Conservation (phyloP, 2,888 invertebrate genomes). For the Junonia oenone region DNA sequence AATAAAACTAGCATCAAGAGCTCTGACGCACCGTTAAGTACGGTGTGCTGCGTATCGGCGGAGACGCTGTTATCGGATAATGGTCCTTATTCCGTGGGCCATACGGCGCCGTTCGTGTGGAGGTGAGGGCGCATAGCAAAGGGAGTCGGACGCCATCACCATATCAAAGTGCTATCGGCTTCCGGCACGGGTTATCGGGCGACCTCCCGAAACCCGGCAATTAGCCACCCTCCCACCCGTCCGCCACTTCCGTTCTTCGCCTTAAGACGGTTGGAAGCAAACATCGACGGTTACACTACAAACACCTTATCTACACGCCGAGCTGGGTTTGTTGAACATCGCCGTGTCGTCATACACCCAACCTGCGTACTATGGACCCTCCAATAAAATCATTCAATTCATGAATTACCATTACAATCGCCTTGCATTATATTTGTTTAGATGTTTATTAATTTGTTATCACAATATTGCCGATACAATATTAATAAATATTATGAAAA, state of each 20-base stretch:
- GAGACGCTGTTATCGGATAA: not conserved
- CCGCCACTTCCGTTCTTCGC: slow-evolving; percentile 44
- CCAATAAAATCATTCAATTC: not conserved
- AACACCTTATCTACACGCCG: slow-evolving; percentile 23
- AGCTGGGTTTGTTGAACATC: not conserved
- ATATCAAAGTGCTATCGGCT: slow-evolving; percentile 74
- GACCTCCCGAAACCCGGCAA: slow-evolving; percentile 74
- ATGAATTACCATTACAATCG: not conserved
- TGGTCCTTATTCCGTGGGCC: slow-evolving; percentile 5
- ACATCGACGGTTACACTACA: slow-evolving; percentile 32
- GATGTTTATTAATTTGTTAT: not conserved
- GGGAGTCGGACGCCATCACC: slow-evolving; percentile 57
- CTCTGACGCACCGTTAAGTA: slow-evolving; percentile 20
- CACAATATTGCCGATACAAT: not conserved
- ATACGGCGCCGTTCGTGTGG: slow-evolving; percentile 22
- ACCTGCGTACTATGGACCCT: not conserved
- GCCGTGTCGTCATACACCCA: not conserved
- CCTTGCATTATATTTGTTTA: not conserved
- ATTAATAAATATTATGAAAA: not conserved
- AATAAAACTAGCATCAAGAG: slow-evolving; percentile 23
- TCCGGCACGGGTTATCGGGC: slow-evolving; percentile 74
- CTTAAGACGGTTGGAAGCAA: slow-evolving; percentile 36
- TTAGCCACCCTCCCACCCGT: slow-evolving; percentile 50
- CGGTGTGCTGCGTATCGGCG: not conserved
- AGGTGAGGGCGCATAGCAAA: slow-evolving; percentile 36